Base-by-base conservation (phyloP, 2,797 vertebrate genomes). In the Heliangelus exortis region DNA sequence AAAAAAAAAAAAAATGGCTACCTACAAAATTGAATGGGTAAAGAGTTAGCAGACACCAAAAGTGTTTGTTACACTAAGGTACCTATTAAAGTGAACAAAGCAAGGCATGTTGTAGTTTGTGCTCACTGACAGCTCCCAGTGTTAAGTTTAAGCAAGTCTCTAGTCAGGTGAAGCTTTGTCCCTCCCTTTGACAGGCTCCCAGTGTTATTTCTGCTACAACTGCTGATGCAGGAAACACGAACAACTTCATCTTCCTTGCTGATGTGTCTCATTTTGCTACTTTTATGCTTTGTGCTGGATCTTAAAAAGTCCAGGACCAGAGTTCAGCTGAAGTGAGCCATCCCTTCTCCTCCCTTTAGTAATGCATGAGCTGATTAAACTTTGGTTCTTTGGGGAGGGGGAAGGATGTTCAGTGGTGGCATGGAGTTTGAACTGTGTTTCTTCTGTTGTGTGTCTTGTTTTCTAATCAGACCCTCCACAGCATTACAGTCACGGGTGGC, bases 331-430 rank as follows among this genome's bases (percentile, higher is more conserved):
- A 88, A 86, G 55, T 28, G 19, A 87, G 65, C 66, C 63, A 31
- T 66, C 63, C 72, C 34, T 47, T 77, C 21, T 79, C 68, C 69
- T 78, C 26, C 47, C 58, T 86, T 93, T 78, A 84, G 71, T 83
- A 87, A 95, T 69, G 79, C 76, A 75, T 93, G 72, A 92, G 31
- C 63, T 74, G 74, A 58, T 96, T 96, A 93, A 89, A 96, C 93
- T 95, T 96, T 95, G 92, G 31, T 84, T 91, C 66, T 53, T 26
- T 81, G 86, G 55, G 80, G 57, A 53, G 66, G 58, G 43, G 51
- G 33, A 54, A 84, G 58, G 58, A 48, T 90, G 53, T 54, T 54
- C 36, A 73, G 55, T 14, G 41, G 25, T 69, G 67, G 63, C 1
- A 0, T 51, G 59, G 89, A 93, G 67, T 93, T 93, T 93, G 87